Conservation (phyloP, 2,113 vertebrate genomes). For the Pungitius pungitius region DNA sequence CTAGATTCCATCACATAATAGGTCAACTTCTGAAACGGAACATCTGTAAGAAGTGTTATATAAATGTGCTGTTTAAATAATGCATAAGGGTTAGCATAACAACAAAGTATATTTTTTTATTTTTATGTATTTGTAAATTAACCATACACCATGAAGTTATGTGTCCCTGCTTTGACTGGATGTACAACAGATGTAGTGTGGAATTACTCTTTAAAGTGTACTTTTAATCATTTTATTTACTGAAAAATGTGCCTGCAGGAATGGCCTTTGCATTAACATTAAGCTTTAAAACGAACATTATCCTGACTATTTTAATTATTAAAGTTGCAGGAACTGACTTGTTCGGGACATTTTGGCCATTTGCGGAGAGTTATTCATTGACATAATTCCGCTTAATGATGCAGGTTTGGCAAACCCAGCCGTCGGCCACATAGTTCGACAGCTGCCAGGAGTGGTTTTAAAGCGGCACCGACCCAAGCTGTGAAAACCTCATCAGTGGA, state of each 20-base stretch:
- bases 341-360: neutral
- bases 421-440: no score
- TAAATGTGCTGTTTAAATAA: neutral
- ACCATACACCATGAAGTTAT: neutral
- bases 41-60: neutral
- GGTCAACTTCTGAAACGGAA: neutral
- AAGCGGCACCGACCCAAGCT: neutral
- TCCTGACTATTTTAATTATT: neutral
- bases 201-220: neutral
- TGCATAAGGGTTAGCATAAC: neutral
- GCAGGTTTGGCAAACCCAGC: neutral
- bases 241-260: neutral
- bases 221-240: neutral
- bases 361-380: neutral
- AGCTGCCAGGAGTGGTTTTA: neutral
- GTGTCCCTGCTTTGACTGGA: neutral
- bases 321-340: constrained; percentile 1
- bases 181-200: neutral
- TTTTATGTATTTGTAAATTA: neutral
- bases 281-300: constrained; percentile 2
- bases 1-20: neutral
- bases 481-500: neutral
- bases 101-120: neutral
- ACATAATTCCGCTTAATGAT: neutral
- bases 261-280: neutral